phyloP scores from a whole-genome alignment of 2,888 invertebrate genomes.

The Stictocephala bisonia region DNA sequence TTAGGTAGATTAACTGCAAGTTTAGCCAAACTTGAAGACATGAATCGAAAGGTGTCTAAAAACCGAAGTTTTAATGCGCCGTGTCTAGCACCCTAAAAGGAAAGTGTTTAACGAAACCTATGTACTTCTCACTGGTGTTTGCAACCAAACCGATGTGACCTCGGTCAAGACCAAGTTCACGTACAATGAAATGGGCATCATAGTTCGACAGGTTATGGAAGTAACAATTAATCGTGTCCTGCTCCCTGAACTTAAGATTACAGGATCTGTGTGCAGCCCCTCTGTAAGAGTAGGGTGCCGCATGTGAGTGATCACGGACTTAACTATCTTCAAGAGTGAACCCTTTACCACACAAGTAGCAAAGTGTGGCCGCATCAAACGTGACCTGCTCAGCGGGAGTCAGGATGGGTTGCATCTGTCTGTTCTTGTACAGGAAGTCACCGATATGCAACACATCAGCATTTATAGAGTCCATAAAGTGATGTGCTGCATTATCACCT shows the following conservation, averaged over 20 bases:
- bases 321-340: neutral
- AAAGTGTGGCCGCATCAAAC: neutral
- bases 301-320: neutral
- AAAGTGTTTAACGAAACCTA: no score
- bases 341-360: neutral
- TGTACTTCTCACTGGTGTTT: conserved; percentile 61
- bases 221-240: neutral
- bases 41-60: conserved; percentile 44
- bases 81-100: no score
- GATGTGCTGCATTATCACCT: neutral
- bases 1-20: conserved; percentile 24
- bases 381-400: neutral
- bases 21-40: conserved; percentile 24
- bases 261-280: neutral
- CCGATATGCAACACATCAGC: neutral
- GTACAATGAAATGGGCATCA: conserved; percentile 61
- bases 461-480: neutral
- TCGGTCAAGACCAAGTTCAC: conserved; percentile 55
- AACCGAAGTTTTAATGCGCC: conserved; percentile 51
- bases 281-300: no score
- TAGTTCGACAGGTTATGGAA: conserved; percentile 58
- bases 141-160: conserved; percentile 58
- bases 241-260: neutral
- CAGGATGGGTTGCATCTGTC: neutral
- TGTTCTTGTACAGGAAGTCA: neutral